phyloP scores from a whole-genome alignment of 1,140 invertebrate genomes.

The Parasteatoda tepidariorum region DNA sequence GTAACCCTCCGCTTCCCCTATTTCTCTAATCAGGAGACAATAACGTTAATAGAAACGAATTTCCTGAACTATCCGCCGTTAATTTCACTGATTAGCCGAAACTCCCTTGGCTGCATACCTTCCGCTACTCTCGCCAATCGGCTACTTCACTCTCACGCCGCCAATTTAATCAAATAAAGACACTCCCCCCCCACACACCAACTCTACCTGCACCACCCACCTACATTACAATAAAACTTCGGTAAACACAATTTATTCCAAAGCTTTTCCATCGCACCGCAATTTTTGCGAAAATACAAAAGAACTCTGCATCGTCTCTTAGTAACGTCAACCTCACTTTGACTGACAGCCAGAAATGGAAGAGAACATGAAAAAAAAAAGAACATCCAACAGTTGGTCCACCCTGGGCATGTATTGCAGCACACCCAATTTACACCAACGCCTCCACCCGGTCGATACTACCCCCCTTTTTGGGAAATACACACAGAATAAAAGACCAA shows the following conservation, averaged over 20 bases:
- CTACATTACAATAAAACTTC: constrained; percentile 42
- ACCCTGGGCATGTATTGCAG: constrained; percentile 49
- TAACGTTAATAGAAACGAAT: constrained; percentile 34
- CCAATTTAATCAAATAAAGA: constrained; percentile 52
- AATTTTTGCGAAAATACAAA: constrained; percentile 25
- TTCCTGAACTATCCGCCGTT: constrained; percentile 31
- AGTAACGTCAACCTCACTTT: constrained; percentile 28
- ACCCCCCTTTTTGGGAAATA: not conserved
- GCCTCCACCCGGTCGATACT: constrained; percentile 43
- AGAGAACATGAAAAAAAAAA: constrained; percentile 5
- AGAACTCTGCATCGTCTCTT: constrained; percentile 12
- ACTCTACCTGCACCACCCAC: constrained; percentile 14
- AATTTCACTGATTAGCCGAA: constrained; percentile 35
- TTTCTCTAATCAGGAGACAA: constrained; percentile 14
- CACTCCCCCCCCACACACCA: constrained; percentile 5
- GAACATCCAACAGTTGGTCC: constrained; percentile 36
- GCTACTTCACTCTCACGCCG: not conserved
- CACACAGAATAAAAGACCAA: constrained; percentile 45
- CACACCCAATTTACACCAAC: constrained; percentile 54
- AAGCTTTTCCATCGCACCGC: not conserved
- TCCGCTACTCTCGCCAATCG: not conserved
- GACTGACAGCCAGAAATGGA: constrained; percentile 32
- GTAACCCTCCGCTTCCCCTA: too few relatives aligned
- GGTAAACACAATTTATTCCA: constrained; percentile 47
- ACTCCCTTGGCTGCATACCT: not conserved